These are phyloP conservation scores for Zaprionus ornatus DNA, from an alignment of 1,140 invertebrate species.

Conservation along the genomic window DNA sequence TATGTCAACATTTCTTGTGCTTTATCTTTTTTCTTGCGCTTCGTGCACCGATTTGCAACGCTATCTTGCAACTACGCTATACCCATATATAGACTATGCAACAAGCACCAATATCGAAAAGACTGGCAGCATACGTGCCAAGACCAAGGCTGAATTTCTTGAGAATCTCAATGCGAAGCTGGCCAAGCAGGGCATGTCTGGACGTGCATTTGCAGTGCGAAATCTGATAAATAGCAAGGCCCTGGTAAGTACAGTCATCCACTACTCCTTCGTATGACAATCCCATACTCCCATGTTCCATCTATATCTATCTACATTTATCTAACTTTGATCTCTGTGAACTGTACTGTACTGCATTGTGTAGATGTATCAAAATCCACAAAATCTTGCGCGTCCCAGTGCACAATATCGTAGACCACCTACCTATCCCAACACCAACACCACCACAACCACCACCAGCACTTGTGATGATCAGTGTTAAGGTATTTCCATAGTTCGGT, in stretches of 20 bases:
- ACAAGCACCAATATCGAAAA: conserved; percentile 83
- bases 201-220: conserved; percentile 85
- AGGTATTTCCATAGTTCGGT: conserved; percentile 65
- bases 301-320: conserved; percentile 2
- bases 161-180: conserved; percentile 91
- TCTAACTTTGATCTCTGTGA: conserved; percentile 21
- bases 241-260: conserved; percentile 84
- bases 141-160: conserved; percentile 86
- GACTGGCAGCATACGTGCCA: conserved; percentile 84
- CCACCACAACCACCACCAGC: conserved; percentile 26
- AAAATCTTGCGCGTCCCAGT: conserved; percentile 78
- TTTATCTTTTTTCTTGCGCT: conserved; percentile 50
- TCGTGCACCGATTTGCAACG: conserved; percentile 47
- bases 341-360: conserved; percentile 16
- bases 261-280: not conserved
- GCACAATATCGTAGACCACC: conserved; percentile 73
- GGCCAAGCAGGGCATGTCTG: conserved; percentile 86
- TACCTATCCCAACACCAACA: conserved; percentile 30
- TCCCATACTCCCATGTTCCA: conserved; percentile 2
- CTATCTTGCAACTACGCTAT: conserved; percentile 3
- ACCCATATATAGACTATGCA: conserved; percentile 72
- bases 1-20: conserved; percentile 21
- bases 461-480: conserved; percentile 75
- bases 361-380: conserved; percentile 81
- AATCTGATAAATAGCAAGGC: conserved; percentile 88